Evolutionary conservation across 1,140 invertebrate species (phyloP).

Genomic region (Pseudomyrmex dendroicus): DNA sequence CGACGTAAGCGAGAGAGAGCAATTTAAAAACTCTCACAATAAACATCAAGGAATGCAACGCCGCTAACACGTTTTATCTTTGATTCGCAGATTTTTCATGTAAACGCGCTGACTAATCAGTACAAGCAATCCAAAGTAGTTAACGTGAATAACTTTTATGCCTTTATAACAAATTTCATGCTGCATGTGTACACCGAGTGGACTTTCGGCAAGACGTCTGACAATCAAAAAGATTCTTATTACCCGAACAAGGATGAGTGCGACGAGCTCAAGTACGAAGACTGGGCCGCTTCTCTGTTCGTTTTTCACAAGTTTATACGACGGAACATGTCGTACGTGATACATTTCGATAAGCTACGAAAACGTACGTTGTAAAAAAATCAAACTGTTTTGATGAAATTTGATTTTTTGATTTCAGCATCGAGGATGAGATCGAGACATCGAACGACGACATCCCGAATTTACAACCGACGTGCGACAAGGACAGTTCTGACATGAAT

Average conservation of each 20-base stretch:
- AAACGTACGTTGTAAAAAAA: not conserved
- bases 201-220: constrained; percentile 9
- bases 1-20: constrained; percentile 29
- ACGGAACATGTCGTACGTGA: constrained; percentile 42
- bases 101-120: not conserved
- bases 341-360: not conserved
- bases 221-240: constrained; percentile 38
- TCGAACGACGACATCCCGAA: not conserved
- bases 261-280: constrained; percentile 34
- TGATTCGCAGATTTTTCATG: not conserved
- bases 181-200: not conserved
- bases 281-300: constrained; percentile 40
- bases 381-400: not conserved
- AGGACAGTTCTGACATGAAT: constrained; percentile 27
- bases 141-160: constrained; percentile 6
- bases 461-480: constrained; percentile 37
- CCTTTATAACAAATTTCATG: constrained; percentile 1
- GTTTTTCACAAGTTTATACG: constrained; percentile 44
- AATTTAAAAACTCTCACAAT: not conserved
- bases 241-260: constrained; percentile 43
- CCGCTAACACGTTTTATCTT: not conserved
- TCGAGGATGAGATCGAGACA: constrained; percentile 27
- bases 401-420: constrained; percentile 22
- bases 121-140: not conserved
- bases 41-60: not conserved